Evolutionary conservation across 2,113 vertebrate genomes (phyloP).

Genomic region (Leptobrachium leishanense): DNA sequence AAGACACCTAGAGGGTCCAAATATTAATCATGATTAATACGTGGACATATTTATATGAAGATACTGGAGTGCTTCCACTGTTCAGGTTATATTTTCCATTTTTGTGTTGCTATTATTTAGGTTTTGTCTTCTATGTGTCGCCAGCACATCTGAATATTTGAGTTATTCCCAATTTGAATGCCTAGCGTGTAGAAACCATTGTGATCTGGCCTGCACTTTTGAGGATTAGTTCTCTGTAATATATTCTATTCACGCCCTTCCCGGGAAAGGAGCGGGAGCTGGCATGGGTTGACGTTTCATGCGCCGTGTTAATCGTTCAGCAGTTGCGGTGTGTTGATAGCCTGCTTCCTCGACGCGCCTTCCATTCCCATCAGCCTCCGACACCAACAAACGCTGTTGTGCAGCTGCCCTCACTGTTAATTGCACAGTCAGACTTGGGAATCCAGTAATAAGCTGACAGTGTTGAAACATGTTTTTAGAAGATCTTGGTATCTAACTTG

Average conservation of each 20-base stretch:
- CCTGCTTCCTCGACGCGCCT: neutral
- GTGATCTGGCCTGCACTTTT: neutral
- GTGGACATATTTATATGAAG: too few species aligned
- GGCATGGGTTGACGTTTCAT: slow-evolving; percentile 19
- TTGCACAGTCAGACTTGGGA: slow-evolving; percentile 30
- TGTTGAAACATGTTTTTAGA: slow-evolving; percentile 30
- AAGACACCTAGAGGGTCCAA: too few species aligned
- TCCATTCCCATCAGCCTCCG: slow-evolving; percentile 24
- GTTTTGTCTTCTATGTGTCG: too few species aligned
- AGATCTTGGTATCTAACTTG: slow-evolving; percentile 3
- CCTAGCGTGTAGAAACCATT: too few species aligned
- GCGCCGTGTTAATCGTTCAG: slow-evolving; percentile 31
- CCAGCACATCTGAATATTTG: too few species aligned
- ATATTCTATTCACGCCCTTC: neutral
- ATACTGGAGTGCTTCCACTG: too few species aligned
- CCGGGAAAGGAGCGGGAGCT: slow-evolving; percentile 1
- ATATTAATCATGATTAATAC: too few species aligned
- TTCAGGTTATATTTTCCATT: too few species aligned
- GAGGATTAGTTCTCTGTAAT: neutral
- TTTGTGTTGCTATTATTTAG: too few species aligned
- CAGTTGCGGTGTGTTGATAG: slow-evolving; percentile 32
- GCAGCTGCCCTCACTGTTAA: slow-evolving; percentile 42
- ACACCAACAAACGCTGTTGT: slow-evolving; percentile 17
- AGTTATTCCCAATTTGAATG: too few species aligned
- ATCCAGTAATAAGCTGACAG: slow-evolving; percentile 21